Base-by-base conservation (phyloP, 2,888 invertebrate species). In the Zootermopsis nevadensis region DNA sequence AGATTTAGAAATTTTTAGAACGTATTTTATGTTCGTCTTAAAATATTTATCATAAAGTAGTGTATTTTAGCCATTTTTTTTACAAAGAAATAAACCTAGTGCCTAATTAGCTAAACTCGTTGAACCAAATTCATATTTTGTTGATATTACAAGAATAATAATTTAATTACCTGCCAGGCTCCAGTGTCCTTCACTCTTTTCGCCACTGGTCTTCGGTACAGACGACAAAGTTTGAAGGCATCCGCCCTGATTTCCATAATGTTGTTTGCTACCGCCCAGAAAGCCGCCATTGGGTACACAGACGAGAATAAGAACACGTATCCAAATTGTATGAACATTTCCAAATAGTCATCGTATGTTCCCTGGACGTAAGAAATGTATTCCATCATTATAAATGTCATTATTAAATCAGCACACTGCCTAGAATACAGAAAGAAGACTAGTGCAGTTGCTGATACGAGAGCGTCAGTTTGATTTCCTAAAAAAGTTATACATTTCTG, bases 261-360 rank as follows among this genome's bases (percentile, higher is more conserved):
- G 88, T 95, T 95, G 89, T 95, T 95, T 80, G 94, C 87, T 3
- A 95, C 90, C 0, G 95, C 95, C 91, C 94, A 95, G 85, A 95
- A 91, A 0, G 95, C 94, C 0, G 95, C 95, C 86, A 94, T 90
- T 0, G 95, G 95, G 86, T 94, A 95, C 12, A 94, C 94, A 0
- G 95, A 93, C 4, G 95, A 94, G 89, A 95, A 95, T 30, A 95
- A 90, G 85, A 94, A 94, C 6, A 95, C 95, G 89, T 94, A 95
- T 77, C 95, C 95, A 87, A 95, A 95, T 89, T 95, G 95, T 80
- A 95, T 93, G 88, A 94, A 95, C 89, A 95, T 91, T 89, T 95
- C 95, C 86, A 95, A 89, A 88, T 95, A 95, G 88, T 95, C 95
- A 88, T 95, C 94, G 88, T 94, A 93, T 0, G 95, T 94, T 84